Conservation (phyloP, 1,140 invertebrate genomes). For the Apis mellifera region Amel_HAv3.1 CM009935.2:8441501-8442000, state of each 20-base stretch:
- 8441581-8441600: conserved; percentile 70
- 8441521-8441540: conserved; percentile 64
- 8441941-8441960: conserved; percentile 76
- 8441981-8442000: conserved; percentile 70
- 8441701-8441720: conserved; percentile 34
- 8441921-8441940: conserved; percentile 62
- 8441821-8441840: not conserved
- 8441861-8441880: not conserved
- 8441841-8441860: conserved; percentile 12
- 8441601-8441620: conserved; percentile 66
- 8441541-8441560: conserved; percentile 61
- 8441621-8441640: conserved; percentile 69
- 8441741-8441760: not conserved
- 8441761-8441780: not conserved
- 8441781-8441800: not conserved
- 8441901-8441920: conserved; percentile 57
- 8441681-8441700: not conserved
- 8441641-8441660: conserved; percentile 50
- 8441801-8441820: not conserved
- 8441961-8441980: conserved; percentile 81
- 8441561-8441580: conserved; percentile 68
- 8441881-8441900: conserved; percentile 34
- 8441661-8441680: conserved; percentile 1
- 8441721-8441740: not conserved
- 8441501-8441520: conserved; percentile 59